phyloP scores from a whole-genome alignment of 1,140 invertebrate species.

The Cyrtorhinus lividipennis region DNA sequence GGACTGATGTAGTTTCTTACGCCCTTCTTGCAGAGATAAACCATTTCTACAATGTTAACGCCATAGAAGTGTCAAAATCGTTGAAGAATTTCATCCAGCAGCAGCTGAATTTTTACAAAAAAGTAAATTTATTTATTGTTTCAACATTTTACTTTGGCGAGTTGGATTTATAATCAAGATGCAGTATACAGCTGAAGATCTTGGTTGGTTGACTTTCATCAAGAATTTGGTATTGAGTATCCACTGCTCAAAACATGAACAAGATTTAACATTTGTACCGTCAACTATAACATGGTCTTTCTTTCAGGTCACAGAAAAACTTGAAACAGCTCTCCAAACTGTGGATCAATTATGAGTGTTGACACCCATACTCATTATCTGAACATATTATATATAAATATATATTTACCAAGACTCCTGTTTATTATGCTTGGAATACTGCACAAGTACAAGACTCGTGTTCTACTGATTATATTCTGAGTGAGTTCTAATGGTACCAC shows the following conservation, averaged over 20 bases:
- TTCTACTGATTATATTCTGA: too few relatives aligned
- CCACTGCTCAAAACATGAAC: neutral
- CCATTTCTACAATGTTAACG: slow-evolving; percentile 78
- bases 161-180: too few relatives aligned
- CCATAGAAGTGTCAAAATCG: slow-evolving; percentile 69
- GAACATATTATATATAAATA: too few relatives aligned
- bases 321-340: neutral
- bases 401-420: too few relatives aligned
- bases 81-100: slow-evolving; percentile 73
- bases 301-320: slow-evolving; percentile 1
- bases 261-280: neutral
- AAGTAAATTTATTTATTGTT: slow-evolving; percentile 27
- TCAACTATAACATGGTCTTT: neutral
- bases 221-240: neutral
- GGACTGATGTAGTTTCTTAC: slow-evolving; percentile 82
- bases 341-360: neutral
- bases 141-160: neutral
- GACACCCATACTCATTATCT: too few relatives aligned
- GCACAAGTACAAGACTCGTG: too few relatives aligned
- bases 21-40: slow-evolving; percentile 83
- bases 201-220: neutral
- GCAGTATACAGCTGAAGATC: too few relatives aligned
- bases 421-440: too few relatives aligned
- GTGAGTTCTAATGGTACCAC: too few relatives aligned
- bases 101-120: slow-evolving; percentile 86